phyloP scores from a whole-genome alignment of 2,888 invertebrate genomes.

The Drosophila percnosoma region DNA sequence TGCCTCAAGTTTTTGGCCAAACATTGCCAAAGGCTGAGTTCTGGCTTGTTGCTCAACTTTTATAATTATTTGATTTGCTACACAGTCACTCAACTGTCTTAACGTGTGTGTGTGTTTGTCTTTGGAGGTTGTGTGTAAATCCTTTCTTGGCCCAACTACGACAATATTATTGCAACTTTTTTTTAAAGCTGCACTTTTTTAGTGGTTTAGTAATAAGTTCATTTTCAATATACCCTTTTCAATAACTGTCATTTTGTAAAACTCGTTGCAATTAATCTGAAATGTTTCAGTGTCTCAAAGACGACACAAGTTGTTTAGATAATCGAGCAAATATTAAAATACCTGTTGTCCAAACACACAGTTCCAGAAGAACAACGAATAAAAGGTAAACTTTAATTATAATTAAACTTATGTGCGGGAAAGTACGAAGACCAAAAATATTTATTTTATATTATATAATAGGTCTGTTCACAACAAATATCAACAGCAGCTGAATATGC shows the following conservation, averaged over 20 bases:
- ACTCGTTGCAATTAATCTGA: background rate
- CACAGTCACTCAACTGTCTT: slow-evolving; percentile 38
- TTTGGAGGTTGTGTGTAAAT: slow-evolving; percentile 10
- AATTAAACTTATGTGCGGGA: background rate
- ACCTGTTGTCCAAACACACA: slow-evolving; percentile 52
- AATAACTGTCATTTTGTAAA: slow-evolving; percentile 13
- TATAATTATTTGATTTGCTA: slow-evolving; percentile 82
- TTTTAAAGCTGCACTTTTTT: slow-evolving; percentile 12
- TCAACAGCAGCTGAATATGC: slow-evolving; percentile 18
- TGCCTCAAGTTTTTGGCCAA: slow-evolving; percentile 64
- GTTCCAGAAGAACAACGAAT: background rate
- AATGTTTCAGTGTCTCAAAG: background rate
- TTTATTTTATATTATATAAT: too few relatives aligned
- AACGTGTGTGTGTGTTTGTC: slow-evolving; percentile 5
- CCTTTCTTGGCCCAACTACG: slow-evolving; percentile 16
- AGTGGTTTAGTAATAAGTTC: background rate
- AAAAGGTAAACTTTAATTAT: background rate
- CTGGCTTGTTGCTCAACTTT: slow-evolving; percentile 70
- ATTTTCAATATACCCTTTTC: background rate
- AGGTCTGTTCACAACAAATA: background rate
- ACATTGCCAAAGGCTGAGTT: slow-evolving; percentile 55
- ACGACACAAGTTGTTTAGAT: background rate
- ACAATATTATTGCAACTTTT: slow-evolving; percentile 45
- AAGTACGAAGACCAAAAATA: background rate
- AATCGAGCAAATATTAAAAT: slow-evolving; percentile 18